phyloP scores from a whole-genome alignment of 2,888 invertebrate species.

The Pyrocoelia pectoralis region DNA sequence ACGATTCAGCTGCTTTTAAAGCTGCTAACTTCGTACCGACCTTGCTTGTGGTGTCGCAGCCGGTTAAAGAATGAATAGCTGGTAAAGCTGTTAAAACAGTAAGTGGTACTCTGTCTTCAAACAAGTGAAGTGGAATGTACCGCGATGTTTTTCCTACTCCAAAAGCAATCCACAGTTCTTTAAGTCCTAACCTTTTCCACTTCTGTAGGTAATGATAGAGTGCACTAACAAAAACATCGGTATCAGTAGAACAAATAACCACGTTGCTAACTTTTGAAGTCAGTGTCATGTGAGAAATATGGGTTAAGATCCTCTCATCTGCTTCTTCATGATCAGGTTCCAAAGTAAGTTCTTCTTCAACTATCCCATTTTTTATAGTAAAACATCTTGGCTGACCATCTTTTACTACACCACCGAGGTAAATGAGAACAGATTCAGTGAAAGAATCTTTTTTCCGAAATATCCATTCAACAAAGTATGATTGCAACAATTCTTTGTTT shows the following conservation, averaged over 20 bases:
- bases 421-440: no score
- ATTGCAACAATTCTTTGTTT: no score
- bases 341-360: slow-evolving; percentile 7
- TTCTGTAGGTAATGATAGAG: slow-evolving; percentile 5
- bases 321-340: background rate
- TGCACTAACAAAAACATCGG: slow-evolving; percentile 8
- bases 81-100: background rate
- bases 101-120: background rate
- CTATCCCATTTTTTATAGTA: slow-evolving; percentile 5
- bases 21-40: background rate
- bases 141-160: no score
- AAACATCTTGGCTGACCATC: slow-evolving; percentile 5
- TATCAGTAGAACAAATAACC: background rate
- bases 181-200: no score
- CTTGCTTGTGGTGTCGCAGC: no score
- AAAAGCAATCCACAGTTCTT: no score
- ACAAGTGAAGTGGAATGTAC: no score
- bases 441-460: no score
- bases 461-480: no score
- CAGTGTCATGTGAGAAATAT: slow-evolving; percentile 7
- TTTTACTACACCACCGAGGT: background rate
- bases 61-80: no score
- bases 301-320: no score
- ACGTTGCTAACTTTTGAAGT: slow-evolving; percentile 8
- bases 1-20: slow-evolving; percentile 5